These are phyloP conservation scores for Metopolophium dirhodum DNA, from an alignment of 1,140 invertebrate species.

Conservation along the genomic window DNA sequence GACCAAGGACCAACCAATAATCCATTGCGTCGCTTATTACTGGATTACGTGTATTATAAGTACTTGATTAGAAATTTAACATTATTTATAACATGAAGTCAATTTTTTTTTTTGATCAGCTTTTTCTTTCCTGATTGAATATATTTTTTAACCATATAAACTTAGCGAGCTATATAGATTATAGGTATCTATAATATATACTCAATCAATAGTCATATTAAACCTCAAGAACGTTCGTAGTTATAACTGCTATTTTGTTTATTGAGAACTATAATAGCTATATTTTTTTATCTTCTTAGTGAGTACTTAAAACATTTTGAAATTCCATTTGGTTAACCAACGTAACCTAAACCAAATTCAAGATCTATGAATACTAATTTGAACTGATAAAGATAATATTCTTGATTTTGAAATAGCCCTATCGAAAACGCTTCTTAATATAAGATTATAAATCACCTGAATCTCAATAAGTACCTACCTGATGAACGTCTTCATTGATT, in stretches of 20 bases:
- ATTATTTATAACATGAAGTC: background rate
- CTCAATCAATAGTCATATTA: background rate
- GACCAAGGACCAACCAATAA: constrained; percentile 21
- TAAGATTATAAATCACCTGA: background rate
- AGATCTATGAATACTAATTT: background rate
- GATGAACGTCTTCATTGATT: background rate
- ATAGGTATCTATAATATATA: no score
- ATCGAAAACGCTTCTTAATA: background rate
- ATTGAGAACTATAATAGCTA: background rate
- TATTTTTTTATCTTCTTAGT: background rate
- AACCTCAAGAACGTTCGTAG: background rate
- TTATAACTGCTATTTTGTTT: background rate
- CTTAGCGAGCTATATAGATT: background rate
- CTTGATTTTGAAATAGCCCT: background rate
- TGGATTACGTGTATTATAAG: background rate
- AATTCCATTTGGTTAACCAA: background rate
- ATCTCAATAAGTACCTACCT: background rate
- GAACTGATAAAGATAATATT: background rate
- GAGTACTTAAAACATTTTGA: background rate
- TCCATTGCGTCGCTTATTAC: background rate
- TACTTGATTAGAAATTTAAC: background rate
- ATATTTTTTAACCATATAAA: background rate
- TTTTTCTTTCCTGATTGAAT: background rate
- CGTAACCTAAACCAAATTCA: background rate
- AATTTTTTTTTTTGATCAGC: background rate